phyloP scores from a whole-genome alignment of 2,888 invertebrate genomes.

The Pherbina coryleti region DNA sequence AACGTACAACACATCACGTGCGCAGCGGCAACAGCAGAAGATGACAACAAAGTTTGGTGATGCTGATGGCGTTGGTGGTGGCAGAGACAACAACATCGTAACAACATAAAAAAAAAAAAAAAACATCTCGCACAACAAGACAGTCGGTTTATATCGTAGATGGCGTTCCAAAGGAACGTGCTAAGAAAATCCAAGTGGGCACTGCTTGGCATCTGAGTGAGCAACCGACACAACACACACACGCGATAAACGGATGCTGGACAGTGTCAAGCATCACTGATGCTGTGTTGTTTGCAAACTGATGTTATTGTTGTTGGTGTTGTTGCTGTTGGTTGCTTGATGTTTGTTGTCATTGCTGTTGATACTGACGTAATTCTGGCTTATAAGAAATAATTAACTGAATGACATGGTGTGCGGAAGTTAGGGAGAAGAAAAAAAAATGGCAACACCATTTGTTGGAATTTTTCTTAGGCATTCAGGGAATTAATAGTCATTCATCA shows the following conservation, averaged over 20 bases:
- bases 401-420: neutral
- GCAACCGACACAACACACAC: neutral
- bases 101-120: neutral
- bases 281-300: no score
- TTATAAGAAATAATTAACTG: neutral
- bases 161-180: neutral
- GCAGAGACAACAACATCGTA: neutral
- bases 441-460: no score
- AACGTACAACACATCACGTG: slow-evolving; percentile 1
- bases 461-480: no score
- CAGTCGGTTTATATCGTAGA: neutral
- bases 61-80: neutral
- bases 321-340: neutral
- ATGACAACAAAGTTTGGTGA: neutral
- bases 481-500: no score
- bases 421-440: no score
- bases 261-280: neutral
- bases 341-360: neutral
- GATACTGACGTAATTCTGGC: neutral
- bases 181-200: neutral
- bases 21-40: neutral
- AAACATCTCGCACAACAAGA: neutral
- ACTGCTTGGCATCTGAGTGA: neutral
- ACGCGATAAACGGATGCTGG: neutral
- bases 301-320: no score